Evolutionary conservation across 2,888 invertebrate genomes (phyloP), one percentile per base, ranked within the genome.

Genomic region (Synergus itoensis): DNA sequence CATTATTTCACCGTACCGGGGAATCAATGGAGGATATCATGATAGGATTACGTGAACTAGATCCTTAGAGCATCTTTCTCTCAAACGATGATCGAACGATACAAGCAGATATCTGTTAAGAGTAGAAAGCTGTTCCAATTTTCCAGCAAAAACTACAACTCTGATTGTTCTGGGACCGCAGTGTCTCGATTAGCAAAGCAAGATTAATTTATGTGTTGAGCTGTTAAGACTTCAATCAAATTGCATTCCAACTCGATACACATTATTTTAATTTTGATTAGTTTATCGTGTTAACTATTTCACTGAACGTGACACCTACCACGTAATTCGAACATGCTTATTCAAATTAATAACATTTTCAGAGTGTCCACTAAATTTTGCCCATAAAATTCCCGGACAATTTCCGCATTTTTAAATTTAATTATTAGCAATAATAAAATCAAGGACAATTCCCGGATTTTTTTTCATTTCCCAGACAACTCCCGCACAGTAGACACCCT

Each of bases 21-120:
- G 69, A 69, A n/a, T 45, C 69, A 69, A 73, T 53, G n/a, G 73
- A 48, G 53, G 48, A 73, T 73, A 73, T 73, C 73, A 36, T 73
- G 36, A 53, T 73, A 28, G 48, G 16, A 73, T 73, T 73, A 73
- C 53, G 73, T 28, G 36, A 53, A 73, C 53, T 40, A 73, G 48
- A 45, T 53, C 69, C 69, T 36, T 36, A 73, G 53, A 53, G 48
- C 73, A 73, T 73, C 73, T 36, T 53, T 73, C 73, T 73, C 40
- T 45, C 53, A 73, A 73, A 53, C 53, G 53, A 73, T 73, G n/a
- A 73, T 73, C 73, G 36, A 73, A 73, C 53, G 53, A 73, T 73
- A 73, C 73, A 73, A 69, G 60, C 28, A 28, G 53, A 53, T 73
- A 69, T 53, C 11, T 73, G 28, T 73, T 53, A 53, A 53, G 36